Percentiles rank a stretch among this genome's conserved stretches.
These are phyloP conservation scores for Leptinotarsa tumamoca DNA, from an alignment of 2,888 invertebrate genomes.

Conservation along the genomic window DNA sequence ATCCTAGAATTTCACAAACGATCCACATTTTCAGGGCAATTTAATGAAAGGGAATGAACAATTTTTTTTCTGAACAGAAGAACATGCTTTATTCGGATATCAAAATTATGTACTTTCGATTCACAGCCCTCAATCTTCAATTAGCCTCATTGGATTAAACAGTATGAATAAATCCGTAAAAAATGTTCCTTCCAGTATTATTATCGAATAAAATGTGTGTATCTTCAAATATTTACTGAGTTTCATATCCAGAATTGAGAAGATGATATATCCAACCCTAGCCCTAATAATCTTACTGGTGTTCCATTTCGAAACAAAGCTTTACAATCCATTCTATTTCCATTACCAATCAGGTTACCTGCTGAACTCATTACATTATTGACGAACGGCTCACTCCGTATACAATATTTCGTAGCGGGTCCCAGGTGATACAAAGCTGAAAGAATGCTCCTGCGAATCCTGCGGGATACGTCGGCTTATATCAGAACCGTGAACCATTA, in stretches of 20 bases:
- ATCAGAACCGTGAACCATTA: constrained; percentile 20
- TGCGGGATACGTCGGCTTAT: constrained; percentile 28
- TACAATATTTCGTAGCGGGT: constrained; percentile 3
- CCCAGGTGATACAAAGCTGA: constrained; percentile 17
- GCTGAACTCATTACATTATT: constrained; percentile 4
- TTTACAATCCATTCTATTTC: neutral
- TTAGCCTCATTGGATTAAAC: no score
- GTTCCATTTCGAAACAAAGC: constrained; percentile 3
- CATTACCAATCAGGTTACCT: neutral
- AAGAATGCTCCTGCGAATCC: constrained; percentile 25
- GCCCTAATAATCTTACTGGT: neutral
- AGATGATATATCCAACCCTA: neutral
- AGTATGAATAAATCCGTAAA: no score
- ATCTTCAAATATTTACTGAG: neutral
- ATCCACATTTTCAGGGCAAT: no score
- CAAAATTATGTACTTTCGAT: no score
- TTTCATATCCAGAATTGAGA: neutral
- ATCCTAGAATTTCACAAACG: no score
- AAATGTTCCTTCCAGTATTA: no score
- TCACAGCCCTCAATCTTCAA: no score
- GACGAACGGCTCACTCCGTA: neutral
- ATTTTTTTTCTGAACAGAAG: no score
- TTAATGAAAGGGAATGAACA: no score
- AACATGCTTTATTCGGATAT: no score
- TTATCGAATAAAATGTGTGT: no score